Percentiles rank a stretch among this genome's conserved stretches.
These are phyloP conservation scores for Parelbella ahira DNA, from an alignment of 2,888 invertebrate species.

Conservation along the genomic window DNA sequence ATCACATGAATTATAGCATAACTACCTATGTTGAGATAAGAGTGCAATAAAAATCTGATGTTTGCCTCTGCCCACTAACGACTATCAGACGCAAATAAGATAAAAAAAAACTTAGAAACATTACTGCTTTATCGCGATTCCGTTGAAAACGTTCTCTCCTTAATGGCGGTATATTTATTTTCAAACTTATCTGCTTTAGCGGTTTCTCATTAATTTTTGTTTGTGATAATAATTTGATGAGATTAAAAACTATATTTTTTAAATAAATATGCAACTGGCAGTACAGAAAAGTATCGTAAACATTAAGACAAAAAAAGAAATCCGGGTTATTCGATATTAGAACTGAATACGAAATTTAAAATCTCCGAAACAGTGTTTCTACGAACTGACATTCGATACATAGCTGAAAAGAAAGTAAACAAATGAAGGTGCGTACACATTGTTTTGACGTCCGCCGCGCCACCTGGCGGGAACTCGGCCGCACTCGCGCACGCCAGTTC, in stretches of 20 bases:
- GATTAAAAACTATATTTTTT: no score
- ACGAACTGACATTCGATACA: conserved; percentile 8
- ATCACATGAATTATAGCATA: conserved; percentile 21
- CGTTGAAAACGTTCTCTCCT: conserved; percentile 31
- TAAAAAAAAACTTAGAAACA: conserved; percentile 56
- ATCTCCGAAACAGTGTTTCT: no score
- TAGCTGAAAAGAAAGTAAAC: conserved; percentile 26
- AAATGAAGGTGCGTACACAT: conserved; percentile 55
- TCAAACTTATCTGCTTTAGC: conserved; percentile 23
- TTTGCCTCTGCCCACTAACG: conserved; percentile 54
- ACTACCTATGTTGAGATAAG: conserved; percentile 44
- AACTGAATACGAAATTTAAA: background rate
- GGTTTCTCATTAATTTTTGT: conserved; percentile 17
- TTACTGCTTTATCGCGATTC: conserved; percentile 66
- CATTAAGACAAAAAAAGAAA: no score
- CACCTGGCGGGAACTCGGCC: conserved; percentile 58
- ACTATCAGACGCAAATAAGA: conserved; percentile 62
- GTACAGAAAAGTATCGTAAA: no score
- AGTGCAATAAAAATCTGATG: conserved; percentile 56
- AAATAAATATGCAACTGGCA: no score
- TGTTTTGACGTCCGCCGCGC: conserved; percentile 70
- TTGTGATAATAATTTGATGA: no score
- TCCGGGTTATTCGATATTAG: no score
- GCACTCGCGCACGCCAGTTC: conserved; percentile 60
- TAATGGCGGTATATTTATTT: conserved; percentile 25